Evolutionary conservation across 2,113 vertebrate species (phyloP), one percentile per base, ranked within the genome.

Genomic region (Psophia crepitans): DNA sequence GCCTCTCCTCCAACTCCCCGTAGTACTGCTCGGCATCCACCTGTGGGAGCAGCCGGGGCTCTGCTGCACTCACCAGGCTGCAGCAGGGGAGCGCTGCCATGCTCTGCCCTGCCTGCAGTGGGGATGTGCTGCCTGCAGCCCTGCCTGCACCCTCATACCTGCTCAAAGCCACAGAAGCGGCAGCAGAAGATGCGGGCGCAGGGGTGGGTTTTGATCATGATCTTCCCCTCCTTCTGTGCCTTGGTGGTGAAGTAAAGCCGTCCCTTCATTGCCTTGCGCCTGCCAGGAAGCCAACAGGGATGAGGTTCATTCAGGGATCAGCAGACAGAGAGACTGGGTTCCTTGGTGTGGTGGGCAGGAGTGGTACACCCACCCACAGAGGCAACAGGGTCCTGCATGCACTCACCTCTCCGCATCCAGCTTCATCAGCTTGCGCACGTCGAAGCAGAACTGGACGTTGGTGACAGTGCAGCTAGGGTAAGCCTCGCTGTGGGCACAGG

Each of bases 21-120:
- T 99, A 99, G 90, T 99, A 99, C 91, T 99, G 99, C 91, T 99
- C 99, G 3, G 99, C 99, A 32, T 99, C 99, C 91, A 99, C 99
- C 99, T 99, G 98, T 7, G 17, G 93, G 27, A 90, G 58, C 60
- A 71, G 92, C 85, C 54, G 0, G 28, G 81, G 48, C 49, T 22
- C 27, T 68, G 80, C 64, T 1, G 4, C 0, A 0, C 53, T 63
- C 0, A 0, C 23, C 0, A 0, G 35, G 56, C 56, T 30, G 75
- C 4, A 23, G 41, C 74, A 79, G 0, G 0, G 76, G 35, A 18
- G 6, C 60, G 46, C 51, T 54, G 89, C 83, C 4, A 1, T 5
- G 48, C 75, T 69, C 79, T 86, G 57, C 76, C 57, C 56, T 69
- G 53, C 46, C 56, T 1, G 0, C 1, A 1, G 21, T 6, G 14